Evolutionary conservation across 1,140 invertebrate genomes (phyloP).

Genomic region (Scaptomyza montana): DNA sequence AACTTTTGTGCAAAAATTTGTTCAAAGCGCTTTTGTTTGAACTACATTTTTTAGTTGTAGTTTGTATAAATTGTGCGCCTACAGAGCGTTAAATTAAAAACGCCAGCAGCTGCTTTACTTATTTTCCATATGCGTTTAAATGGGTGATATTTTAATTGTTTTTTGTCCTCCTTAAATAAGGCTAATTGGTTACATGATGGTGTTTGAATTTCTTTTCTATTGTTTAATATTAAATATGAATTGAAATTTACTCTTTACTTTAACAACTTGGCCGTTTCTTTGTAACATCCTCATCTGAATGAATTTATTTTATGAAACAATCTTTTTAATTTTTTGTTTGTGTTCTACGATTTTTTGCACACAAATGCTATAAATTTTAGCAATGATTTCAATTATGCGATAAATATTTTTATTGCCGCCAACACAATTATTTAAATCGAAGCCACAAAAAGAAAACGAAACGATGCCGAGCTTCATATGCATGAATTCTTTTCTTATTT

Average conservation of each 20-base stretch:
- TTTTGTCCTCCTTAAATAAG: background rate
- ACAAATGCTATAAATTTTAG: slow-evolving; percentile 53
- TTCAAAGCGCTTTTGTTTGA: slow-evolving; percentile 4
- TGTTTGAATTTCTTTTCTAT: background rate
- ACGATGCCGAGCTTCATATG: slow-evolving; percentile 24
- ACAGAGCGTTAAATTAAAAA: slow-evolving; percentile 62
- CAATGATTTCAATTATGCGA: slow-evolving; percentile 76
- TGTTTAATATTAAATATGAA: background rate
- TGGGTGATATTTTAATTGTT: slow-evolving; percentile 19
- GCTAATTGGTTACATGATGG: slow-evolving; percentile 3
- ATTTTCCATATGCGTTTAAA: slow-evolving; percentile 51
- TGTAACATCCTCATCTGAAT: too few relatives aligned
- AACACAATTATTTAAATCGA: slow-evolving; percentile 61
- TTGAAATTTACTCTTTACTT: background rate
- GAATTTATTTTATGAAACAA: background rate
- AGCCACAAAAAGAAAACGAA: background rate
- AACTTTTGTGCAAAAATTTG: slow-evolving; percentile 25
- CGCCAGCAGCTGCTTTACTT: slow-evolving; percentile 47
- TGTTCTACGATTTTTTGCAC: background rate
- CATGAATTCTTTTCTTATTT: slow-evolving; percentile 74
- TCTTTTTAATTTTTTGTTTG: slow-evolving; percentile 5
- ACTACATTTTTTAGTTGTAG: slow-evolving; percentile 30
- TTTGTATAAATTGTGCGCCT: slow-evolving; percentile 24
- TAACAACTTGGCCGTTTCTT: background rate
- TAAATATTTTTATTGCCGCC: slow-evolving; percentile 46